Conservation (phyloP, 2,888 invertebrate species). For the Lepetodrilus schrolli region DNA sequence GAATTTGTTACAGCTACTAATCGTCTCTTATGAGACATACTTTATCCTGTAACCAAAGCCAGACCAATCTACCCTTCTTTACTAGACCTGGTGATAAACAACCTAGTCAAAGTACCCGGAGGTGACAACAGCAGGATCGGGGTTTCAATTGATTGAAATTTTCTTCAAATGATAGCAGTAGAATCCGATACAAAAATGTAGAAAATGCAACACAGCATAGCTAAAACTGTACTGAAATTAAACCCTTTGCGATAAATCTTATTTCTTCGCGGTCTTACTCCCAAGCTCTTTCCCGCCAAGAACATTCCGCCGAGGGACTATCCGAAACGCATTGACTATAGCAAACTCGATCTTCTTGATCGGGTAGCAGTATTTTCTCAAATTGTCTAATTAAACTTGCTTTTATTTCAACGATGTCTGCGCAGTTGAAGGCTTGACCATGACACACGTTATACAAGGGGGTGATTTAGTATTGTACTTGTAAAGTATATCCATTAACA, state of each 20-base stretch:
- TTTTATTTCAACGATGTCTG: not conserved
- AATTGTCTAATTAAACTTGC: conserved; percentile 7
- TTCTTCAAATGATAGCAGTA: conserved; percentile 2
- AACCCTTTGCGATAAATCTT: conserved; percentile 9
- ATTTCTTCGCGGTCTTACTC: not conserved
- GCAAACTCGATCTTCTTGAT: conserved; percentile 5
- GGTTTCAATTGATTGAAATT: conserved; percentile 22
- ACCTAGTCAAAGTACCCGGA: not conserved
- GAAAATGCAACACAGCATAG: conserved; percentile 4
- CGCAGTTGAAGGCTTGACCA: not conserved
- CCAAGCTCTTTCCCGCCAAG: not conserved
- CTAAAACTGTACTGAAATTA: conserved; percentile 4
- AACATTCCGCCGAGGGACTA: not conserved
- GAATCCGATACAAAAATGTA: conserved; percentile 6
- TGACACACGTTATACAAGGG: too few relatives aligned
- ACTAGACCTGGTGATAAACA: not conserved
- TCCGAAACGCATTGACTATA: too few relatives aligned
- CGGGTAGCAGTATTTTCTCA: not conserved
- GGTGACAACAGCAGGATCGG: conserved; percentile 15
- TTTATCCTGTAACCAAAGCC: conserved; percentile 1
- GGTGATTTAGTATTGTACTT: too few relatives aligned
- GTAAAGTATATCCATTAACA: too few relatives aligned
- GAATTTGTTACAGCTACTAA: not conserved
- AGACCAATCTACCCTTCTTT: not conserved
- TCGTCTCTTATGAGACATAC: conserved; percentile 1